Evolutionary conservation across 2,888 invertebrate species (phyloP), one percentile per base, ranked within the genome.

Genomic region (Camponotus fellah): DNA sequence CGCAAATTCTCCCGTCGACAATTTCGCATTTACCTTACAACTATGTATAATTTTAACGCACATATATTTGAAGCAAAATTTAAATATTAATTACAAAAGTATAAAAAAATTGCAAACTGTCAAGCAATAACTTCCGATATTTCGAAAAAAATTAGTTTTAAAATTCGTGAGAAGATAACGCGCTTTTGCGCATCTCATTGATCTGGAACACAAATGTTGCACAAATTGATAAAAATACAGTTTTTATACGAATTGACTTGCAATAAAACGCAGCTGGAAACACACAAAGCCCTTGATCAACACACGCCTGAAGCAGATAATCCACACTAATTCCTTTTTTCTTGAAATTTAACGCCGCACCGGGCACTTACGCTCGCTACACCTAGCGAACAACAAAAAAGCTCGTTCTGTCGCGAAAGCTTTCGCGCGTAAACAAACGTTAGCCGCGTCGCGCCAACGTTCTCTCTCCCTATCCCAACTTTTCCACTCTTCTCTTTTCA

Each of bases 401-500:
- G 79, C 60, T 72, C 60, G 34, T 80, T 71, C 60, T 80, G 71
- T 80, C 71, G 81, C 81, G 66, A 84, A 71, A 82, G 77, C 68
- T 68, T 49, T 58, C 69, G 80, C 58, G 85, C 85, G 85, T 85
- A 85, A 85, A 85, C 85, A 85, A 84, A 80, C 85, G 85, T 80
- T 83, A 84, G 80, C 60, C 80, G 46, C 71, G 46, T 46, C 83
- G 76, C 71, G 72, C 68, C 65, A 79, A 85, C 80, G 74, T 65
- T 79, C 53, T 2, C 53, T n/a, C n/a, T n/a, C 3, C 69, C 79
- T 75, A 75, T 85, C 74, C 72, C n/a, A 65, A 72, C 72, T 80
- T 80, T 49, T 71, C 60, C 60, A 37, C 71, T 46, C 49, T 26
- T 37, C 34, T 60, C 58, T 72, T 75, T 40, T 46, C 60, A 58